These are phyloP conservation scores for Cybosia mesomella DNA, from an alignment of 2,888 invertebrate species.

Conservation along the genomic window DNA sequence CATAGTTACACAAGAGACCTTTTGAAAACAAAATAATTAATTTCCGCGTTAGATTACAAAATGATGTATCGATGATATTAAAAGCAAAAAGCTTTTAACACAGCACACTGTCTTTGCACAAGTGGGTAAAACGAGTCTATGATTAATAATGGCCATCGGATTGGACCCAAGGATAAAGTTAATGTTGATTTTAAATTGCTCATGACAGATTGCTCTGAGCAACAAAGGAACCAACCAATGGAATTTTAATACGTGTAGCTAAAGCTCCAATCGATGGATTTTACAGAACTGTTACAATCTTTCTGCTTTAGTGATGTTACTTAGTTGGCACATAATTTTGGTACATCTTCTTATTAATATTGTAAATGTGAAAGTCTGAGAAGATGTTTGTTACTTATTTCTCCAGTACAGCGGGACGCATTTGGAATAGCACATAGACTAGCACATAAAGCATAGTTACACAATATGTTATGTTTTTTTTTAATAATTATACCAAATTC, in stretches of 20 bases:
- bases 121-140: constrained; percentile 41
- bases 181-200: constrained; percentile 53
- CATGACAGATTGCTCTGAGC: constrained; percentile 52
- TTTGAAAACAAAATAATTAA: constrained; percentile 5
- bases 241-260: constrained; percentile 55
- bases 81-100: constrained; percentile 44
- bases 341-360: background rate
- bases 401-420: background rate
- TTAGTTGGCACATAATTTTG: background rate
- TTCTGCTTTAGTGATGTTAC: constrained; percentile 34
- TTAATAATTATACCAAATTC: too few species aligned
- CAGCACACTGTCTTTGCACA: constrained; percentile 24
- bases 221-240: constrained; percentile 51
- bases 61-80: constrained; percentile 37
- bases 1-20: background rate
- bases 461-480: too few species aligned
- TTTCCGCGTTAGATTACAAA: constrained; percentile 61
- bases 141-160: constrained; percentile 49
- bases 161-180: constrained; percentile 49
- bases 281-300: constrained; percentile 47
- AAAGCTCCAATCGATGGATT: constrained; percentile 50
- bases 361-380: background rate
- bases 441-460: too few species aligned
- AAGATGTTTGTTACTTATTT: background rate
- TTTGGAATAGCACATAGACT: background rate